phyloP scores from a whole-genome alignment of 2,888 invertebrate genomes.

The Drosophila basisetae region DNA sequence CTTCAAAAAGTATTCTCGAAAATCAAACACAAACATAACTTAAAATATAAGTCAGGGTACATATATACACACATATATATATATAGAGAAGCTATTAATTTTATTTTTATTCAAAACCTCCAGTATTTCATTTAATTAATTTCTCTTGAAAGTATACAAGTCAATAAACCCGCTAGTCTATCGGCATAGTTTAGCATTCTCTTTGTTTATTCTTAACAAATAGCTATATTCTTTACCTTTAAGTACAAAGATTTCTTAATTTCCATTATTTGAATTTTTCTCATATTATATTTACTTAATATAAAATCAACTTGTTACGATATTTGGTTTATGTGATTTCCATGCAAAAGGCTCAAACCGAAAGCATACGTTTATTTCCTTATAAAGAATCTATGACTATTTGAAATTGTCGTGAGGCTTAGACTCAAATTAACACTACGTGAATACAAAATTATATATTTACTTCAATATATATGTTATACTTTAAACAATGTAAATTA shows the following conservation, averaged over 20 bases:
- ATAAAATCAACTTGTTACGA: constrained; percentile 17
- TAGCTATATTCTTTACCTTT: constrained; percentile 58
- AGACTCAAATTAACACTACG: constrained; percentile 58
- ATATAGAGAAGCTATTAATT: constrained; percentile 27
- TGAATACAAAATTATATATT: constrained; percentile 51
- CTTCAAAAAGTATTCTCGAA: constrained; percentile 31
- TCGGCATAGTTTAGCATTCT: constrained; percentile 19
- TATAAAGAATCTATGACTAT: constrained; percentile 49
- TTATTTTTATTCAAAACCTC: constrained; percentile 27
- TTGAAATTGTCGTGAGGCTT: constrained; percentile 58
- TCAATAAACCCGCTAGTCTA: constrained; percentile 10
- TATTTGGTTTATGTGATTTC: constrained; percentile 56
- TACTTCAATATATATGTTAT: constrained; percentile 53
- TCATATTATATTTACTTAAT: constrained; percentile 38
- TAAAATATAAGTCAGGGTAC: constrained; percentile 40
- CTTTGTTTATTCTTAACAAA: constrained; percentile 27
- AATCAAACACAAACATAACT: constrained; percentile 15
- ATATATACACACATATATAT: constrained; percentile 13
- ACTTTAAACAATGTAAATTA: constrained; percentile 55
- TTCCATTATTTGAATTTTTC: constrained; percentile 47
- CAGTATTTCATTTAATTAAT: constrained; percentile 48
- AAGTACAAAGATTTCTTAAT: constrained; percentile 67
- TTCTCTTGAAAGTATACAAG: constrained; percentile 35
- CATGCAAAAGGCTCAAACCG: constrained; percentile 62
- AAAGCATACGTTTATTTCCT: constrained; percentile 43